Evolutionary conservation across 2,797 vertebrate species (phyloP).

Genomic region (Alcedo atthis): DNA sequence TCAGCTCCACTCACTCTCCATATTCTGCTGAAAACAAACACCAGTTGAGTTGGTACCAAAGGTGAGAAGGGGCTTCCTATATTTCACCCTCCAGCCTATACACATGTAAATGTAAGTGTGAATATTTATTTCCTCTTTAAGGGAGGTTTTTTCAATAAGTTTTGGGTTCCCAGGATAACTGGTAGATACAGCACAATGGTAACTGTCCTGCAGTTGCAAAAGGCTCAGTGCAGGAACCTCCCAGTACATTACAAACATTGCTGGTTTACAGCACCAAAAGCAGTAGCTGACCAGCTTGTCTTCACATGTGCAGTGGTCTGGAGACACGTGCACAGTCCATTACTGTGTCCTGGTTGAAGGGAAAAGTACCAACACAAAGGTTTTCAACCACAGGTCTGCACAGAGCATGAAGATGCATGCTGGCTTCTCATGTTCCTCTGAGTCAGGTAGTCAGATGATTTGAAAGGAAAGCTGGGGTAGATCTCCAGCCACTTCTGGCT

Average conservation of each 20-base stretch:
- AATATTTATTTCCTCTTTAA: neutral
- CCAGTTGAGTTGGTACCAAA: neutral
- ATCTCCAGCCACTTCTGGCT: neutral
- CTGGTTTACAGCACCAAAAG: neutral
- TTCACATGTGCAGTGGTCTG: neutral
- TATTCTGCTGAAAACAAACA: neutral
- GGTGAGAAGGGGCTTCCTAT: neutral
- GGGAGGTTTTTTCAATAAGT: neutral
- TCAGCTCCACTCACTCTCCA: neutral
- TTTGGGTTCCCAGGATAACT: neutral
- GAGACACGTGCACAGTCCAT: neutral
- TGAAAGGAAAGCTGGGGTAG: neutral
- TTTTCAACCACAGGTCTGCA: neutral
- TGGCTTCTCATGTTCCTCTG: neutral
- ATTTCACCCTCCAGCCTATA: neutral
- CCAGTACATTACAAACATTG: accelerated
- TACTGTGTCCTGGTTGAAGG: accelerated
- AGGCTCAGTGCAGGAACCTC: accelerated
- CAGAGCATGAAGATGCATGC: accelerated
- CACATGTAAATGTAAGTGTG: neutral
- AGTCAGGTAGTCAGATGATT: neutral
- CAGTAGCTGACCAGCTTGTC: neutral
- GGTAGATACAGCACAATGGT: neutral
- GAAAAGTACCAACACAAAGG: accelerated
- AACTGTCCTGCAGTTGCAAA: neutral